Conservation (phyloP, 2,888 invertebrate genomes). For the Nephrotoma guestfalica region DNA sequence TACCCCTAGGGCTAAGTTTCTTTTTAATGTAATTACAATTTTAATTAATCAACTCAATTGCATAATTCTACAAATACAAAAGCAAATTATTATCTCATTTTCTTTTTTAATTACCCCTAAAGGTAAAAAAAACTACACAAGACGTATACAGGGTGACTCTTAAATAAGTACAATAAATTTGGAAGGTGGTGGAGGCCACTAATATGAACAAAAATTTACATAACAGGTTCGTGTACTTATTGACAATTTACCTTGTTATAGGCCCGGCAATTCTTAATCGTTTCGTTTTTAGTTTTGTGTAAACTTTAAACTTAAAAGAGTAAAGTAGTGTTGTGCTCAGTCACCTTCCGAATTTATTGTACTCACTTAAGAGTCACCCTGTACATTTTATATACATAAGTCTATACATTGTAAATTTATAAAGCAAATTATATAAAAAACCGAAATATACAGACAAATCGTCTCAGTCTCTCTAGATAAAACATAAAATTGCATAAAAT, state of each 20-base stretch:
- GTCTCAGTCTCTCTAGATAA: neutral
- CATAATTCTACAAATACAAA: neutral
- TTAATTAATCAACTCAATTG: neutral
- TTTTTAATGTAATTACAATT: neutral
- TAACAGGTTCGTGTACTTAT: too few species aligned
- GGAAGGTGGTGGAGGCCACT: too few species aligned
- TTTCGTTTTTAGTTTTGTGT: too few species aligned
- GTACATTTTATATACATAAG: neutral
- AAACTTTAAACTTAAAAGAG: too few species aligned
- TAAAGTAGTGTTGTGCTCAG: too few species aligned
- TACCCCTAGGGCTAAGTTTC: too few species aligned
- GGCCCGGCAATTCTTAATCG: too few species aligned
- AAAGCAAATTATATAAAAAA: neutral
- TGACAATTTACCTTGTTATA: too few species aligned
- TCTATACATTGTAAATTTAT: neutral
- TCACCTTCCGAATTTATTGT: too few species aligned
- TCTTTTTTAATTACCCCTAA: neutral
- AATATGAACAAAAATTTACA: too few species aligned
- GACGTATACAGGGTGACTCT: neutral
- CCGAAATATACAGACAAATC: neutral
- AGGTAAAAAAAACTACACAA: neutral
- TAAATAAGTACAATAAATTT: too few species aligned
- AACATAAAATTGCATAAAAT: neutral
- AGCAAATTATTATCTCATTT: neutral
- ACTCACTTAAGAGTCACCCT: too few species aligned